Evolutionary conservation across 2,113 vertebrate species (phyloP).

Genomic region (Odontophorus gujanensis): DNA sequence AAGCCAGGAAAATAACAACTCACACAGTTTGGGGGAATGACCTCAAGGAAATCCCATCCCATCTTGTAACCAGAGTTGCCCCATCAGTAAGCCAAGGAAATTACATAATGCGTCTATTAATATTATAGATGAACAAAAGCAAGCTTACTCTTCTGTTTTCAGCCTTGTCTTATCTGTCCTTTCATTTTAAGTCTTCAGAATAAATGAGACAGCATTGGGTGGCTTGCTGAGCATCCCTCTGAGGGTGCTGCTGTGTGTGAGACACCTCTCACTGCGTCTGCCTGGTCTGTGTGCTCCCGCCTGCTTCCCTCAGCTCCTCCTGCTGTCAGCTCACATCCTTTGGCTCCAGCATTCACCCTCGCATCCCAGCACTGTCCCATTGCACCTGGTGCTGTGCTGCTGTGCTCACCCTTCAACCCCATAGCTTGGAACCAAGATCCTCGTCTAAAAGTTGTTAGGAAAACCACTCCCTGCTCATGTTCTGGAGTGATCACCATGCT

Average conservation of each 20-base stretch:
- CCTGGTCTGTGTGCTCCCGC: neutral
- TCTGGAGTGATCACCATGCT: neutral
- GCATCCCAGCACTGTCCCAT: neutral
- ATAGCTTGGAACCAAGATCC: neutral
- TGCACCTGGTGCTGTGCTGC: neutral
- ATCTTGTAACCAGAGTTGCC: constrained; percentile 50
- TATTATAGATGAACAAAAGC: constrained; percentile 39
- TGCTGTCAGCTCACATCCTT: neutral
- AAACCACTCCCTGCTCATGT: neutral
- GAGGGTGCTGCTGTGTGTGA: neutral
- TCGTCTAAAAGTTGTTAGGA: neutral
- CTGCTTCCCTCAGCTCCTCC: neutral
- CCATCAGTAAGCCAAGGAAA: constrained; percentile 51
- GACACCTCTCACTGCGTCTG: neutral
- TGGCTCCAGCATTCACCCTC: neutral
- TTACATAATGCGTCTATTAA: constrained; percentile 23
- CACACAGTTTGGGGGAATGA: constrained; percentile 53
- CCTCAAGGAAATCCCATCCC: constrained; percentile 70
- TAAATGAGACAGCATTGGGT: neutral
- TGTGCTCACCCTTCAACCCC: neutral
- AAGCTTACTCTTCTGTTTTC: neutral
- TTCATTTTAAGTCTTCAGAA: neutral
- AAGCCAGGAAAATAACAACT: constrained; percentile 70
- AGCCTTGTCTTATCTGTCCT: neutral
- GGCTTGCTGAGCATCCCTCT: neutral